phyloP scores from a whole-genome alignment of 2,888 invertebrate species.

The Steinernema carpocapsae region DNA sequence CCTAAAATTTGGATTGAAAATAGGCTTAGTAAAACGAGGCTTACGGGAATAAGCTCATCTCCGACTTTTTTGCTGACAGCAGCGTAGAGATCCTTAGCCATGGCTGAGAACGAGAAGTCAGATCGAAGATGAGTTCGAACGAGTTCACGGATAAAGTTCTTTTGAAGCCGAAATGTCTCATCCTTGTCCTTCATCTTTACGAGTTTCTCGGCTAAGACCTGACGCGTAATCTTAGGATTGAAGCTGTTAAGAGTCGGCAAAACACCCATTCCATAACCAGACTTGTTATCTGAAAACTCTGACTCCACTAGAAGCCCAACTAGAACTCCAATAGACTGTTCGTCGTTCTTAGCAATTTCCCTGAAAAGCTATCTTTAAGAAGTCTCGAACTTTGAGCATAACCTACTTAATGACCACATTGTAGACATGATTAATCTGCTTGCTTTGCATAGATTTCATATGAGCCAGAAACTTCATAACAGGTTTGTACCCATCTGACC shows the following conservation, averaged over 20 bases:
- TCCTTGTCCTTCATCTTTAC: not conserved
- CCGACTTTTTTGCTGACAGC: not conserved
- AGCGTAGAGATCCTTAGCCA: not conserved
- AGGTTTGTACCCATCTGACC: not conserved
- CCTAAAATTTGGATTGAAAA: no score
- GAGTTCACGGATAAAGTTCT: not conserved
- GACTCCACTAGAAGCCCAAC: not conserved
- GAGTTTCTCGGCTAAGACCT: not conserved
- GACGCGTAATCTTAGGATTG: not conserved
- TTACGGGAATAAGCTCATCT: not conserved
- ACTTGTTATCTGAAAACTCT: constrained; percentile 4
- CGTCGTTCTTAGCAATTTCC: not conserved
- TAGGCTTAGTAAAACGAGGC: no score
- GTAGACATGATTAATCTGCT: not conserved
- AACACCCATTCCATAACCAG: not conserved
- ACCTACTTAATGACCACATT: not conserved
- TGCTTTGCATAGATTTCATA: constrained; percentile 4
- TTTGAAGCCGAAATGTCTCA: not conserved
- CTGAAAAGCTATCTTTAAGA: not conserved
- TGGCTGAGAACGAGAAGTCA: not conserved
- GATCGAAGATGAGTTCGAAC: not conserved
- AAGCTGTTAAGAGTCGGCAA: not conserved
- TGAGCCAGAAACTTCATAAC: constrained; percentile 16
- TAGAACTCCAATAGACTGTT: not conserved
- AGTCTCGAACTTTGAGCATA: not conserved